A percentile compares a stretch with the other conserved stretches of the same genome.
Conservation (phyloP, 1,140 invertebrate genomes). For the Adoxophyes honmai region DNA sequence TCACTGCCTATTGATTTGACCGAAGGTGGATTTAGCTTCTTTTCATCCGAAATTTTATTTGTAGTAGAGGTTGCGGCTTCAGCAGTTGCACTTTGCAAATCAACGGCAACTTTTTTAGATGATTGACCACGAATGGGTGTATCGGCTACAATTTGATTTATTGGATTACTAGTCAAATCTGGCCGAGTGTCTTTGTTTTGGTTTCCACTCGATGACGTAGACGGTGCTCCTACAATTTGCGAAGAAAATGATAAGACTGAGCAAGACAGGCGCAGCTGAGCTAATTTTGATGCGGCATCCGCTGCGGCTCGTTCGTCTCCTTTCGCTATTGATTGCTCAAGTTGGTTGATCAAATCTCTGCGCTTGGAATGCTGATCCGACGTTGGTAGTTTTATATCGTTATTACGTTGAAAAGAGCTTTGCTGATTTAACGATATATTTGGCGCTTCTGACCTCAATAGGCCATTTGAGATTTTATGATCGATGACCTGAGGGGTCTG, state of each 20-base stretch:
- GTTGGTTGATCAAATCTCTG: constrained; percentile 56
- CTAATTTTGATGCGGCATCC: constrained; percentile 58
- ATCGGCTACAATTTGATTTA: too few species aligned
- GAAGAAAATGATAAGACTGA: constrained; percentile 67
- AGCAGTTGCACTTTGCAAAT: background rate
- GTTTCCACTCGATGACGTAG: constrained; percentile 21
- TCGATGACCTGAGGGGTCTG: too few species aligned
- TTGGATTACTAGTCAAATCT: background rate
- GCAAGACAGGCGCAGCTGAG: constrained; percentile 60
- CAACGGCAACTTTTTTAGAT: too few species aligned
- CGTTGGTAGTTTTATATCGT: background rate
- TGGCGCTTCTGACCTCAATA: background rate
- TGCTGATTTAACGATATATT: background rate
- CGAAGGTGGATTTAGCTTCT: background rate
- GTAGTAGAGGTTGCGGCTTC: background rate
- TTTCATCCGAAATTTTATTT: background rate
- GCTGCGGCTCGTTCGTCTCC: constrained; percentile 63
- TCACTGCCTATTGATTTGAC: background rate
- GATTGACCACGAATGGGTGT: too few species aligned
- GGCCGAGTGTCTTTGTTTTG: background rate
- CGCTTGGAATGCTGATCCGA: constrained; percentile 46
- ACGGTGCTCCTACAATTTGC: constrained; percentile 48
- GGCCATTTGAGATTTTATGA: background rate
- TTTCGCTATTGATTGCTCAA: constrained; percentile 64
- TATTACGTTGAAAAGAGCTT: background rate